These are phyloP conservation scores for Oncorhynchus nerka DNA, from an alignment of 2,113 vertebrate species.

Conservation along the genomic window DNA sequence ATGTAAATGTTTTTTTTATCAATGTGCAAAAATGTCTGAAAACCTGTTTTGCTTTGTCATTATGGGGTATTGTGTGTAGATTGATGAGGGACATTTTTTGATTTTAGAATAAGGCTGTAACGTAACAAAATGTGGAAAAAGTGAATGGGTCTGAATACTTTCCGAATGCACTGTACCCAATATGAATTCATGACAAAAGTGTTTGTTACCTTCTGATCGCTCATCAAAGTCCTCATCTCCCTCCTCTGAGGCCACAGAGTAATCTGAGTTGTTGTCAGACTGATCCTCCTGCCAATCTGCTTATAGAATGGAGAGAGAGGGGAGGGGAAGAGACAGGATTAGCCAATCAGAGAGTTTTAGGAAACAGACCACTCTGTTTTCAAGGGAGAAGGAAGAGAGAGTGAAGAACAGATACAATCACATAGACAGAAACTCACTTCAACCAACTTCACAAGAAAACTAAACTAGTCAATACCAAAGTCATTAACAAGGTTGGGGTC, in stretches of 20 bases:
- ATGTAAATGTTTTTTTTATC: too few species aligned
- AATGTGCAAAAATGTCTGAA: too few species aligned
- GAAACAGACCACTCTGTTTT: background rate
- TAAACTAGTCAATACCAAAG: too few species aligned
- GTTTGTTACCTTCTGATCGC: slow-evolving; percentile 81
- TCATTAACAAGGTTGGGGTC: too few species aligned
- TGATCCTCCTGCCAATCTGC: slow-evolving; percentile 99
- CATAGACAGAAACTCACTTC: slow-evolving; percentile 53
- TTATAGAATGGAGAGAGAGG: background rate
- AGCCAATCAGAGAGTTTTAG: background rate
- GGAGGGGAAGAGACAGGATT: background rate
- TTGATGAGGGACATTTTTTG: too few species aligned
- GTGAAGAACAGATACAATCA: slow-evolving; percentile 36
- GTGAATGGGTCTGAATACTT: too few species aligned
- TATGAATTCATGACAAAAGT: background rate
- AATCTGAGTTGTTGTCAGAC: slow-evolving; percentile 98
- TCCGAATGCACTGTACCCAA: too few species aligned
- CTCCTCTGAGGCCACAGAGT: slow-evolving; percentile 96
- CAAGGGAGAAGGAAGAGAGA: background rate
- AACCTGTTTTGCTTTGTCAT: too few species aligned
- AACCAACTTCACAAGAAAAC: too few species aligned
- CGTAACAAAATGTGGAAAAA: too few species aligned
- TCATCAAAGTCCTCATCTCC: slow-evolving; percentile 98
- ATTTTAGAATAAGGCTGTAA: too few species aligned
- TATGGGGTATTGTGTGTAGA: too few species aligned